phyloP scores from a whole-genome alignment of 2,888 invertebrate species.

The Troglohyphantes excavatus region DNA sequence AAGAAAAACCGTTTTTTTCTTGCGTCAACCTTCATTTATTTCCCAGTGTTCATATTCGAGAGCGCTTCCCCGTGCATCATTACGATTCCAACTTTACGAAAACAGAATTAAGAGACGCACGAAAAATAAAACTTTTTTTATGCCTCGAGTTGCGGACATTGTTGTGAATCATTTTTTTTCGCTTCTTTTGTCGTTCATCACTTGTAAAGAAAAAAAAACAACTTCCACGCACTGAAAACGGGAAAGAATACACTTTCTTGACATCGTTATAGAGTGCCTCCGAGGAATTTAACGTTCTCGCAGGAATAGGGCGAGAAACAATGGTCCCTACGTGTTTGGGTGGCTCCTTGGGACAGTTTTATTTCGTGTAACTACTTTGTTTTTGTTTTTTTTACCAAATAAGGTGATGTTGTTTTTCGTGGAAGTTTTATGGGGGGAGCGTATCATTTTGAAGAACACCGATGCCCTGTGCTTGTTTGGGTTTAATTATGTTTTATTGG shows the following conservation, averaged over 20 bases:
- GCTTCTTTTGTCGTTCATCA: background rate
- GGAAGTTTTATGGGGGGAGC: too few species aligned
- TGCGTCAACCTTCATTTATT: too few species aligned
- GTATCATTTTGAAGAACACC: too few species aligned
- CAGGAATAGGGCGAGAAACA: background rate
- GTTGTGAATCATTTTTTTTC: background rate
- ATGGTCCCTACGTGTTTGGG: background rate
- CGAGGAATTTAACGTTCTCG: background rate
- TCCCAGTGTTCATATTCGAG: too few species aligned
- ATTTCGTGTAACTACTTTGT: too few species aligned
- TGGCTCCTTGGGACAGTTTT: background rate
- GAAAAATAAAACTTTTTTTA: background rate
- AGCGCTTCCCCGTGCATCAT: background rate
- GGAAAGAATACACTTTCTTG: slow-evolving; percentile 8
- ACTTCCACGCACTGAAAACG: background rate
- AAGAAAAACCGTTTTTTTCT: too few species aligned
- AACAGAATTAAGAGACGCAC: slow-evolving; percentile 1
- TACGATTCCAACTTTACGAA: background rate
- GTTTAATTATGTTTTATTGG: too few species aligned
- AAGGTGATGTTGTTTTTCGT: too few species aligned
- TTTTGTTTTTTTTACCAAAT: too few species aligned
- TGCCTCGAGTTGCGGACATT: background rate
- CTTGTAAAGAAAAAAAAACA: background rate
- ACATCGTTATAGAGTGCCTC: background rate
- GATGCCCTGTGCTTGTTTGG: too few species aligned